A percentile compares a stretch with the other conserved stretches of the same genome.
These are phyloP conservation scores for Melanotaenia boesemani DNA, from an alignment of 2,797 vertebrate genomes.

Conservation along the genomic window DNA sequence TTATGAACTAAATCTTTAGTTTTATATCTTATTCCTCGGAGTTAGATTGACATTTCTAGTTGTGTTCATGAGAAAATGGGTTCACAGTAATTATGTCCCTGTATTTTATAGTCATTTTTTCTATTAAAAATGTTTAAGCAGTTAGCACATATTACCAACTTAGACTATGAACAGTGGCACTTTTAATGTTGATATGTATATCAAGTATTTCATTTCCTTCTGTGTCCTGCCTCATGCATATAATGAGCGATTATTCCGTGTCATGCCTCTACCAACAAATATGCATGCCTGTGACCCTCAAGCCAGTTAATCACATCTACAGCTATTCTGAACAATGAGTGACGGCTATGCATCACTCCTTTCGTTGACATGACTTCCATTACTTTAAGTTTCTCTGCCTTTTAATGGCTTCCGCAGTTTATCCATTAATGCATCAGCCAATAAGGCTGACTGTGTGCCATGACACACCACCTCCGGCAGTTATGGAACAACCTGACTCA, in stretches of 20 bases:
- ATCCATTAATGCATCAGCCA: slow-evolving; percentile 51
- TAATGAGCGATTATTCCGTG: slow-evolving; percentile 53
- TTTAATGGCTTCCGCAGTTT: slow-evolving; percentile 68
- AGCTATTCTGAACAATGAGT: slow-evolving; percentile 49
- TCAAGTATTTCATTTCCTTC: not conserved
- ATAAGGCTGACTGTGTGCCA: slow-evolving; percentile 67
- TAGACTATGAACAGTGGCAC: not conserved
- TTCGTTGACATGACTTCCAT: slow-evolving; percentile 57
- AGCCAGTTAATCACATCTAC: slow-evolving; percentile 45
- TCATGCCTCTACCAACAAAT: slow-evolving; percentile 44
- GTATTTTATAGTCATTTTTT: too few relatives aligned
- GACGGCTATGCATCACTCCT: slow-evolving; percentile 60
- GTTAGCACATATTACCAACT: not conserved
- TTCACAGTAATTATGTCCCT: too few relatives aligned
- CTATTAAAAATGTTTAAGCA: not conserved
- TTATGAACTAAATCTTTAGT: too few relatives aligned
- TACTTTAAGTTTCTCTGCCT: slow-evolving; percentile 44
- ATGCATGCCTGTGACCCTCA: slow-evolving; percentile 31
- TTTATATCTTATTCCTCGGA: too few relatives aligned
- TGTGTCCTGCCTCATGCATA: slow-evolving; percentile 1
- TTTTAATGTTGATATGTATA: not conserved
- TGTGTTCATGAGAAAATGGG: too few relatives aligned
- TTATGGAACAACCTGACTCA: slow-evolving; percentile 48
- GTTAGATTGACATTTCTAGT: too few relatives aligned
- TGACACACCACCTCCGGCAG: slow-evolving; percentile 64